Percentiles rank a stretch among this genome's conserved stretches.
Evolutionary conservation across 2,113 vertebrate genomes (phyloP).

Genomic region (Mormoops blainvillei): DNA sequence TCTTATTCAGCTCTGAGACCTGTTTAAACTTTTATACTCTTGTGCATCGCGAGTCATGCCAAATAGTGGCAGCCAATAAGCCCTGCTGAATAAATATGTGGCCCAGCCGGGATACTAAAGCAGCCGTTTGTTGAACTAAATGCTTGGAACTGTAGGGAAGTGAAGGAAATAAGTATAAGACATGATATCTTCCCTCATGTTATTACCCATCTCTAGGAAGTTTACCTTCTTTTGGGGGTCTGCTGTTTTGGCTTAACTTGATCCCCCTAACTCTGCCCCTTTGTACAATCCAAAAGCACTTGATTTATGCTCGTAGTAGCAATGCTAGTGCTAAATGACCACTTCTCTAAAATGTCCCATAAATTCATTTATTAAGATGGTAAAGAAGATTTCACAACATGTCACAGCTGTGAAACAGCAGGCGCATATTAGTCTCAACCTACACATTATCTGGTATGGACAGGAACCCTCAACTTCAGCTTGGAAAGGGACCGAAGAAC

Average conservation of each 20-base stretch:
- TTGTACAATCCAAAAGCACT: background rate
- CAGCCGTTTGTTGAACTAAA: background rate
- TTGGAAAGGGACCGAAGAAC: background rate
- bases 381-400: background rate
- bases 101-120: background rate
- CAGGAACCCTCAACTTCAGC: background rate
- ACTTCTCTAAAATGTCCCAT: background rate
- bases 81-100: conserved; percentile 13
- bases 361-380: background rate
- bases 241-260: background rate
- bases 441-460: background rate
- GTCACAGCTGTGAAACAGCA: conserved; percentile 8
- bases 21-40: background rate
- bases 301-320: background rate
- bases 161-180: background rate
- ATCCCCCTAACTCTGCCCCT: background rate
- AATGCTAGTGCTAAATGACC: background rate
- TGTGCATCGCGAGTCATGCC: background rate
- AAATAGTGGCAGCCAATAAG: background rate
- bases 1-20: background rate
- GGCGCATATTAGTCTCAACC: background rate
- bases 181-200: background rate
- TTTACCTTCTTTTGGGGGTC: background rate
- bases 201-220: background rate
- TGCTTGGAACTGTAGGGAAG: background rate